Conservation (phyloP, 2,888 invertebrate genomes). For the Chloromyia formosa region DNA sequence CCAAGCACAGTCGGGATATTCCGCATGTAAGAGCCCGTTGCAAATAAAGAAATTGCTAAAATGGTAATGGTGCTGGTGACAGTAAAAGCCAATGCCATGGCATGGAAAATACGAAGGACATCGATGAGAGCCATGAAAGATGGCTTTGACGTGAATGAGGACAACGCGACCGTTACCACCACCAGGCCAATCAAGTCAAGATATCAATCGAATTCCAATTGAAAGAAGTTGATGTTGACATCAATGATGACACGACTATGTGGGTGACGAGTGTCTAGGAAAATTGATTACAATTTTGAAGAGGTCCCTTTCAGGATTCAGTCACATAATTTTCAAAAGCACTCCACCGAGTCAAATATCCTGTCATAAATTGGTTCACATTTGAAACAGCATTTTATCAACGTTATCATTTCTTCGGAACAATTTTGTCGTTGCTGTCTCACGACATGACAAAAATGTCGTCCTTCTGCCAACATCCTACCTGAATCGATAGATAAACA, state of each 20-base stretch:
- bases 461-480: too few species aligned
- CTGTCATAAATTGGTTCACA: too few species aligned
- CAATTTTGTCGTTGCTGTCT: too few species aligned
- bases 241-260: constrained; percentile 12
- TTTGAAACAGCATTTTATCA: too few species aligned
- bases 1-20: not conserved
- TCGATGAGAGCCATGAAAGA: not conserved
- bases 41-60: constrained; percentile 32
- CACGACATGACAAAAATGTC: too few species aligned
- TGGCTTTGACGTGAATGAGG: not conserved
- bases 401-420: too few species aligned
- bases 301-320: too few species aligned
- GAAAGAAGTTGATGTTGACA: constrained; percentile 37
- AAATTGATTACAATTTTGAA: too few species aligned
- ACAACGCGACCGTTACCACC: constrained; percentile 6
- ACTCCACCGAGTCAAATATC: too few species aligned
- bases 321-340: too few species aligned
- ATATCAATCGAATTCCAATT: constrained; percentile 42
- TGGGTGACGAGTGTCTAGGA: constrained; percentile 4
- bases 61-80: constrained; percentile 26
- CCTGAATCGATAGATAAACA: not conserved
- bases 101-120: constrained; percentile 13
- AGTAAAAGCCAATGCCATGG: constrained; percentile 18
- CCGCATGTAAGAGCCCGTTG: constrained; percentile 11
- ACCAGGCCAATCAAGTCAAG: constrained; percentile 29